phyloP scores from a whole-genome alignment of 2,797 vertebrate genomes.

The Pristis pectinata region DNA sequence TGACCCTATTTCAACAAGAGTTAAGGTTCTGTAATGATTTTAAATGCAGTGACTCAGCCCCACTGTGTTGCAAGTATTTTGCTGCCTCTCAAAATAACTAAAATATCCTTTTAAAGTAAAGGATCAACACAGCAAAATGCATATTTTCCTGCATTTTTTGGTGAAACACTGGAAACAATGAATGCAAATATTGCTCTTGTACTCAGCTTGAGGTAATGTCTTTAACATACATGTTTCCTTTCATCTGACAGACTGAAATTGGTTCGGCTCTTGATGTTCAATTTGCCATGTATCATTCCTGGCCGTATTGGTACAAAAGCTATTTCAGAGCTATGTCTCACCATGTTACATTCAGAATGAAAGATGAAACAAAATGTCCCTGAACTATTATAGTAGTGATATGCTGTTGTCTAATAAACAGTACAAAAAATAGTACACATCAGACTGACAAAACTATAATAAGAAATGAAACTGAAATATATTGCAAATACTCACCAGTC shows the following conservation, averaged over 20 bases:
- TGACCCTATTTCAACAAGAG: slow-evolving; percentile 5
- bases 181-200: not conserved
- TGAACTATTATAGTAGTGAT: not conserved
- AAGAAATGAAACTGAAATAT: too few species aligned
- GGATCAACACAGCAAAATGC: not conserved
- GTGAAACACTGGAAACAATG: not conserved
- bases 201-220: not conserved
- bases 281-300: not conserved
- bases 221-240: not conserved
- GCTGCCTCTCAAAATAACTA: not conserved
- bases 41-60: slow-evolving; percentile 6
- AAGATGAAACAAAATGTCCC: not conserved
- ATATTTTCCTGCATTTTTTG: not conserved
- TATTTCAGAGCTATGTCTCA: slow-evolving; percentile 14
- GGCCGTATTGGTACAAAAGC: not conserved
- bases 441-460: not conserved
- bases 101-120: not conserved
- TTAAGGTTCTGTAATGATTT: not conserved
- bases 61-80: not conserved
- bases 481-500: too few species aligned
- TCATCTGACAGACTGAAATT: not conserved
- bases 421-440: not conserved
- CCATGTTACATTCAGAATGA: not conserved
- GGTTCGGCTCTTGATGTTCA: slow-evolving; percentile 8
- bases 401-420: too few species aligned